A percentile compares a stretch with the other conserved stretches of the same genome.
Evolutionary conservation across 2,888 invertebrate species (phyloP).

Genomic region (Glaucopsyche alexis): DNA sequence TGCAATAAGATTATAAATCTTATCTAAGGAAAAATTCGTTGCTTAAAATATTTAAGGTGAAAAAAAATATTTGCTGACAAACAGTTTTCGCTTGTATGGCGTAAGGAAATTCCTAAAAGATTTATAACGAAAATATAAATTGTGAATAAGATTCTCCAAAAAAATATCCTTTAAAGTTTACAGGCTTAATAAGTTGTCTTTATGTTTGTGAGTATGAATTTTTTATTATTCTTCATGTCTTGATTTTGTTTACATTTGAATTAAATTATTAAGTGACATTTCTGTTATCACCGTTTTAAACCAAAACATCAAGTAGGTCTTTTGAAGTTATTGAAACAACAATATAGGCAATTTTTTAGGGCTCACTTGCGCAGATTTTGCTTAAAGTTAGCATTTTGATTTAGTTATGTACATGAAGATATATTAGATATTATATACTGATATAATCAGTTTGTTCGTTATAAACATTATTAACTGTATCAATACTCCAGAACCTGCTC

Average conservation of each 20-base stretch:
- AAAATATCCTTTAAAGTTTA: not conserved
- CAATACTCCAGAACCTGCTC: too few relatives aligned
- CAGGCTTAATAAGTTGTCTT: not conserved
- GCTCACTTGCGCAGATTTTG: too few relatives aligned
- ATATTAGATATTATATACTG: not conserved
- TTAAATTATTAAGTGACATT: too few relatives aligned
- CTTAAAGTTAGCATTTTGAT: not conserved
- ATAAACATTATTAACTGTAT: too few relatives aligned
- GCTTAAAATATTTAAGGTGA: not conserved
- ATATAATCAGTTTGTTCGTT: not conserved
- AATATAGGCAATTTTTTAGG: too few relatives aligned
- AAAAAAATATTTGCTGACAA: conserved; percentile 7
- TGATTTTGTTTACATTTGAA: too few relatives aligned
- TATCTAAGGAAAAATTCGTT: conserved; percentile 1
- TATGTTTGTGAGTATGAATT: too few relatives aligned
- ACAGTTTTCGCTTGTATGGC: not conserved
- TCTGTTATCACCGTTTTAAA: too few relatives aligned
- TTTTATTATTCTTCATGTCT: too few relatives aligned
- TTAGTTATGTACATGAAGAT: not conserved
- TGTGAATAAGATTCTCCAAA: not conserved
- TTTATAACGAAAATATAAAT: not conserved
- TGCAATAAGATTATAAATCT: not conserved
- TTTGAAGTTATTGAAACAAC: too few relatives aligned
- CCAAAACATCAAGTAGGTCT: too few relatives aligned
- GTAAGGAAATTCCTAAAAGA: not conserved